Evolutionary conservation across 2,888 invertebrate species (phyloP), one percentile per base, ranked within the genome.

Genomic region (Lithodes maja): DNA sequence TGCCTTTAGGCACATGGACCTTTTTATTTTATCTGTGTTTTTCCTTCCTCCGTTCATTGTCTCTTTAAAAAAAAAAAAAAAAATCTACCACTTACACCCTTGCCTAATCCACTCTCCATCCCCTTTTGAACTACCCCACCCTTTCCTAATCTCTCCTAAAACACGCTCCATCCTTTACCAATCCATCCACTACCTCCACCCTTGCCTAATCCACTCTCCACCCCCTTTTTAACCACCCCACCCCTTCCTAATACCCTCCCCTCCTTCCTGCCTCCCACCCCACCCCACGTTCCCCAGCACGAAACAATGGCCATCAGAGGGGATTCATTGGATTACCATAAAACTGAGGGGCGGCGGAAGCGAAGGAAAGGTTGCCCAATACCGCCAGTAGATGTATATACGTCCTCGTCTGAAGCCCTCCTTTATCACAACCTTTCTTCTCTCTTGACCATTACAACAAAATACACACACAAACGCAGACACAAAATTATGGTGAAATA

Each of bases 301-400:
- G 68, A 85, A 85, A 85, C 85, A 85, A 79, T 85, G 79, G 69
- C 2, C 5, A 55, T 52, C 78, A 17, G 74, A 49, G 53, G 71
- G 68, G 86, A 81, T 69, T 86, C 86, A 86, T 81, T 86, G 75
- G 54, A 74, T 86, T 81, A 86, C 86, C 86, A 86, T 86, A 86
- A 86, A 86, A 81, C 74, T 86, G 86, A 54, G 71, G 83, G 75
- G 81, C 33, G 33, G 71, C 54, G 83, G 83, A 81, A 81, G 81
- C 12, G 61, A 61, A 12, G 61, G 33, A 33, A 3, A 61, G 61
- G 61, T 12, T 61, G 12, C 61, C 12, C 3, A 12, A 61, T 12
- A 61, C 12, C 61, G 61, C 61, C 61, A 61, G 61, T 7, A 33
- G 33, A 33, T 33, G 0, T 33, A 33, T 33, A 33, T 33, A 33